Evolutionary conservation across 2,113 vertebrate genomes (phyloP).

Genomic region (Brachyhypopomus occidentalis): DNA sequence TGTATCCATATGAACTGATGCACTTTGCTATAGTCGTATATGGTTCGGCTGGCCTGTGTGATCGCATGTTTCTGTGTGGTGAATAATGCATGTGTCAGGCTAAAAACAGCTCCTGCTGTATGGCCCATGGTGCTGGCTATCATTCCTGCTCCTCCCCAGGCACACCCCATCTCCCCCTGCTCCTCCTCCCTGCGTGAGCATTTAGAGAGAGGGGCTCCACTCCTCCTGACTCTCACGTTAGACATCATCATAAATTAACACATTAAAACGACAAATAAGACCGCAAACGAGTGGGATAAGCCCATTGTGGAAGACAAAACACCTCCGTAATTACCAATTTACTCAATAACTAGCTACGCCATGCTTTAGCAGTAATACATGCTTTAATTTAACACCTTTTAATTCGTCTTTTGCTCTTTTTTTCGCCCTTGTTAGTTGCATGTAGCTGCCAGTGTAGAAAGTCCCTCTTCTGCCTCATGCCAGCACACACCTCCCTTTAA

Average conservation of each 20-base stretch:
- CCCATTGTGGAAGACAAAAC: neutral
- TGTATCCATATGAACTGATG: conserved; percentile 10
- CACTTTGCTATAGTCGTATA: conserved; percentile 1
- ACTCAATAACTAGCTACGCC: conserved; percentile 11
- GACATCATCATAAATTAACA: conserved; percentile 14
- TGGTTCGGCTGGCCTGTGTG: conserved; percentile 10
- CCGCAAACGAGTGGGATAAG: conserved; percentile 8
- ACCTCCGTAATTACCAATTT: conserved; percentile 9
- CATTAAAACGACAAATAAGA: conserved; percentile 32
- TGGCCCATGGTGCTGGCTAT: conserved; percentile 13
- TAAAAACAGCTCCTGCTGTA: conserved; percentile 1
- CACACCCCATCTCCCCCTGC: neutral
- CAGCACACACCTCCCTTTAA: neutral
- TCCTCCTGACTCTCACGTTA: conserved; percentile 9
- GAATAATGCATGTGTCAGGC: conserved; percentile 26
- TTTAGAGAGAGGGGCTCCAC: conserved; percentile 13
- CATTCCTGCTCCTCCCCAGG: neutral
- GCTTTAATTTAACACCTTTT: conserved; percentile 28
- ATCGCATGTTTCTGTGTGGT: conserved; percentile 17
- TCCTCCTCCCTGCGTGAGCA: neutral
- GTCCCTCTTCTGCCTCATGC: neutral
- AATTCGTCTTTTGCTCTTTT: conserved; percentile 27
- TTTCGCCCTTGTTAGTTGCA: conserved; percentile 1
- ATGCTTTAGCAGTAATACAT: conserved; percentile 21
- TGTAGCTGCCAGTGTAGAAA: neutral